phyloP scores from a whole-genome alignment of 2,113 vertebrate species.

The Mixornis gularis region DNA sequence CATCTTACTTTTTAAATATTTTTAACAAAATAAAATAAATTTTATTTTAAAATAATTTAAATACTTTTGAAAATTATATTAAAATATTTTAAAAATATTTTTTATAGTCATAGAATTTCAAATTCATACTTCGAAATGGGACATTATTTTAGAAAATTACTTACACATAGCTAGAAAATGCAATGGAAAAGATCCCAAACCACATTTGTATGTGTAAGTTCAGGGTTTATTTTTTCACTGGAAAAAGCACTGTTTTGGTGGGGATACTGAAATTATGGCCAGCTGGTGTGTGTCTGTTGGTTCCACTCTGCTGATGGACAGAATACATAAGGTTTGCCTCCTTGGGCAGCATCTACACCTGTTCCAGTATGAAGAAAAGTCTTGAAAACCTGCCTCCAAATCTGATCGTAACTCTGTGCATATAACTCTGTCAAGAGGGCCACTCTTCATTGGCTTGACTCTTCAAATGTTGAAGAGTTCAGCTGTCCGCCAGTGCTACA shows the following conservation, averaged over 20 bases:
- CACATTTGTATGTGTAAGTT: background rate
- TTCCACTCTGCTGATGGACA: background rate
- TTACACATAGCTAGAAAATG: background rate
- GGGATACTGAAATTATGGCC: background rate
- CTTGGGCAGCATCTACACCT: background rate
- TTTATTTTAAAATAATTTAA: background rate
- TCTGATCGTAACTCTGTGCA: background rate
- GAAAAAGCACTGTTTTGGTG: background rate
- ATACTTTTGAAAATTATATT: too few species aligned
- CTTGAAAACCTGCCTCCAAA: background rate
- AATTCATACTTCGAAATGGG: background rate
- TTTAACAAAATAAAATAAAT: background rate
- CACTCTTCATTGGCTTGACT: background rate
- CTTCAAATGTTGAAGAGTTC: background rate
- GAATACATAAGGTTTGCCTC: background rate
- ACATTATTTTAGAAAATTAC: background rate
- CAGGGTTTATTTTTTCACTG: background rate
- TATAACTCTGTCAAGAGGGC: background rate
- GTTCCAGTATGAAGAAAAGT: background rate
- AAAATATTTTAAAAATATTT: background rate
- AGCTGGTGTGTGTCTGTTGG: fast-evolving
- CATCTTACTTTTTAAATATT: background rate
- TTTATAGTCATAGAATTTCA: background rate
- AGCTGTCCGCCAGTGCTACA: background rate
- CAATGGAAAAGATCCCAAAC: background rate